Percentiles rank a stretch among this genome's conserved stretches.
These are phyloP conservation scores for Lanistes nyassanus DNA, from an alignment of 1,140 invertebrate genomes.

Conservation along the genomic window DNA sequence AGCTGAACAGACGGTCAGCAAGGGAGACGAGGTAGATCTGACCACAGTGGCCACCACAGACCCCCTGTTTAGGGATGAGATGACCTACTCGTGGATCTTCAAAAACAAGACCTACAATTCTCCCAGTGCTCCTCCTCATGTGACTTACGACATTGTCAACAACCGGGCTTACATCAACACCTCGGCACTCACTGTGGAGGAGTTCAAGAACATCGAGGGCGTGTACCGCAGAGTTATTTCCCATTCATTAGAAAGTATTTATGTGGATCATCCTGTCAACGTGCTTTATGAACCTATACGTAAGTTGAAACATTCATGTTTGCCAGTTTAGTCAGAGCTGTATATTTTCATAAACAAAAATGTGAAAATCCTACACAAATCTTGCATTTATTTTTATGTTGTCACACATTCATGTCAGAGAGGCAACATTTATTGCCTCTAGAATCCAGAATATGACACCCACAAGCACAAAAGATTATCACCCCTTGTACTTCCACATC, in stretches of 20 bases:
- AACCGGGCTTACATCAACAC: constrained; percentile 29
- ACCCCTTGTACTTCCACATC: too few relatives aligned
- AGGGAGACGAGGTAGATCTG: constrained; percentile 27
- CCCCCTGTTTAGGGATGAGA: neutral
- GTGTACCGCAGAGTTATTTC: constrained; percentile 16
- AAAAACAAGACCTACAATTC: constrained; percentile 24
- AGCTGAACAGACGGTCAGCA: constrained; percentile 1
- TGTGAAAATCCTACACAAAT: too few relatives aligned
- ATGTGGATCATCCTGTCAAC: constrained; percentile 10
- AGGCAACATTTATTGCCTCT: too few relatives aligned
- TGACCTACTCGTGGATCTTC: constrained; percentile 26
- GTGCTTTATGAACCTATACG: too few relatives aligned
- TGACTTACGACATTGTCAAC: constrained; percentile 7
- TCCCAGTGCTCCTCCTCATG: neutral
- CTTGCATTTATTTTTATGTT: too few relatives aligned
- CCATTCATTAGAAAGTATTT: neutral
- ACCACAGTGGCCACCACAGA: constrained; percentile 25
- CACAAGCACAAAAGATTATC: too few relatives aligned
- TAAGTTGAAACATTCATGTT: too few relatives aligned
- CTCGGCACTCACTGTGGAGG: constrained; percentile 8
- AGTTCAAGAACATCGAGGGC: constrained; percentile 20
- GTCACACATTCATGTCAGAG: too few relatives aligned
- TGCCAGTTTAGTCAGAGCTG: too few relatives aligned
- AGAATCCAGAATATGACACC: too few relatives aligned
- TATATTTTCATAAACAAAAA: too few relatives aligned